Base-by-base conservation (phyloP, 53 echinoderm and acorn worm genomes). In the Holothuria scabra region DNA sequence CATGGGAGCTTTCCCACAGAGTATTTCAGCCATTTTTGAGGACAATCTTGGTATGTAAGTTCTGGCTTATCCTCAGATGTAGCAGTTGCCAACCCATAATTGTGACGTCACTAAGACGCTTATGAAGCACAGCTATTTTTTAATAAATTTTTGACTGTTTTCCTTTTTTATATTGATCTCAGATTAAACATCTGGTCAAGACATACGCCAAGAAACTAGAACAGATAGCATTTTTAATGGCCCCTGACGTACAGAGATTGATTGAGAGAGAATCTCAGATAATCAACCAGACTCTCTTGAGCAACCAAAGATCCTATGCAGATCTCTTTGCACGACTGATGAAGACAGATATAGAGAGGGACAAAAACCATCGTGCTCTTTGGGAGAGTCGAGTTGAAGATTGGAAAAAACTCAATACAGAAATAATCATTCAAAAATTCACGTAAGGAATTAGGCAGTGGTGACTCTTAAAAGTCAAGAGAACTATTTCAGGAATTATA, bases 301-400 rank as follows among this genome's bases (percentile, higher is more conserved):
- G 80, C 34, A 96, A 96, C 82, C 60, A 93, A 24, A 66, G 97
- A 28, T 92, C 97, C 32, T 96, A 96, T 28, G 87, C 92, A 0
- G 94, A 96, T 55, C 90, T 96, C 49, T 86, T 65, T 28, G 90
- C 94, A 2, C 80, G 97, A 28, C 67, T 96, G 24, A 88, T 92
- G 92, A 96, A 96, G 82, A 90, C 94, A 5, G 97, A 96, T 56
- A 92, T 96, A 6, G 97, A 96, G 75, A 78, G 97, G 11, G 97
- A 96, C 37, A 93, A 93, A 86, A 92, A 94, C 84, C 97, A 91
- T 38, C 87, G 89, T 57, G 65, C 90, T 8, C 76, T 85, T 48
- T 96, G 97, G 97, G 92, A 93, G 79, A 88, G 84, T 31, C 58
- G 97, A 44, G 78, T 93, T 32, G 86, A 86, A 21, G 94, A 96